A percentile compares a stretch with the other conserved stretches of the same genome.
phyloP scores from a whole-genome alignment of 2,113 vertebrate genomes.

The Tyto alba region DNA sequence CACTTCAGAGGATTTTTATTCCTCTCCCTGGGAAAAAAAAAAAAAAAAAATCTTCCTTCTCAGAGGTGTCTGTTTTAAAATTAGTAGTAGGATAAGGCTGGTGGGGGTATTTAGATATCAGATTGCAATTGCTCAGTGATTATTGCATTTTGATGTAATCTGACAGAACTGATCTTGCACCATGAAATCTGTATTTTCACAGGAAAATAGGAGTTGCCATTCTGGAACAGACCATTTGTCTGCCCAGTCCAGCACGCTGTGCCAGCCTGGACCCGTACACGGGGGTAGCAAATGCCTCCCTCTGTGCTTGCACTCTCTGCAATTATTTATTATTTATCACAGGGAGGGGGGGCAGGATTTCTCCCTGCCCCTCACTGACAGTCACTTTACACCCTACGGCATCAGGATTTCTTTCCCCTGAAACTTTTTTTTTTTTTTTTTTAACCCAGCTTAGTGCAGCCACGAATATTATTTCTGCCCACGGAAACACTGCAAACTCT shows the following conservation, averaged over 20 bases:
- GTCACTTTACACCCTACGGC: neutral
- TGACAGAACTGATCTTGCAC: slow-evolving; percentile 58
- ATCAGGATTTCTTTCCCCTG: neutral
- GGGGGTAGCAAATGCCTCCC: neutral
- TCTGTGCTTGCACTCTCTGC: neutral
- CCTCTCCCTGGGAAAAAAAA: slow-evolving; percentile 8
- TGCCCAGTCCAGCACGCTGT: neutral
- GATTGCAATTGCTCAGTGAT: slow-evolving; percentile 57
- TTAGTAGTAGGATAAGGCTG: slow-evolving; percentile 40
- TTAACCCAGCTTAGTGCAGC: neutral
- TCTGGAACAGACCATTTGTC: slow-evolving; percentile 51
- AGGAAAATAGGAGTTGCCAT: slow-evolving; percentile 58
- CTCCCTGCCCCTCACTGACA: neutral
- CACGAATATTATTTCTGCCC: neutral
- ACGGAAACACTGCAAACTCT: neutral
- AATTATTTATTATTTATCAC: neutral
- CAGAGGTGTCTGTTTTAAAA: slow-evolving; percentile 52
- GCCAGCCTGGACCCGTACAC: accelerated
- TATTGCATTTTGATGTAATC: slow-evolving; percentile 68
- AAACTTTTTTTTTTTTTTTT: neutral
- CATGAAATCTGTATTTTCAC: slow-evolving; percentile 58
- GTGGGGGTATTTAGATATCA: slow-evolving; percentile 54
- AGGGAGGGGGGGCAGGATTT: neutral
- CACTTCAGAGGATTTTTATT: slow-evolving; percentile 62
- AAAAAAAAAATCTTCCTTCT: slow-evolving; percentile 3